These are phyloP conservation scores for Agonum fuliginosum DNA, from an alignment of 2,888 invertebrate species.

Conservation along the genomic window DNA sequence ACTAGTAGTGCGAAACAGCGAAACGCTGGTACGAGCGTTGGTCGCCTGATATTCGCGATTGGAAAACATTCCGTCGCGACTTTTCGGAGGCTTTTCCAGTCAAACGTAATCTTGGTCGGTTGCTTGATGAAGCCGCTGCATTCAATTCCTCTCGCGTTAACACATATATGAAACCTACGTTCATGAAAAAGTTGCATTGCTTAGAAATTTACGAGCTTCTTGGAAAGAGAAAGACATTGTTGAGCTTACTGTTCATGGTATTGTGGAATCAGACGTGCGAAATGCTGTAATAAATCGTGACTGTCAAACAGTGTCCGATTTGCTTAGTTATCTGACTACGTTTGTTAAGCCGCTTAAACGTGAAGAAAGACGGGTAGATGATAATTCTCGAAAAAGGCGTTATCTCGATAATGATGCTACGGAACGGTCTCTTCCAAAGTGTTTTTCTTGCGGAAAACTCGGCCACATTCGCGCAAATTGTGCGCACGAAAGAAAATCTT, in stretches of 20 bases:
- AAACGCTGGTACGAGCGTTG: constrained; percentile 14
- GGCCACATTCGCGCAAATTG: constrained; percentile 1
- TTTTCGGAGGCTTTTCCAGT: neutral
- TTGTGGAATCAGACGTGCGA: neutral
- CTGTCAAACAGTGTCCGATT: neutral
- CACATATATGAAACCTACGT: constrained; percentile 29
- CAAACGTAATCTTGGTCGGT: constrained; percentile 8
- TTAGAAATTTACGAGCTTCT: constrained; percentile 9
- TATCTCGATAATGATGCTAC: neutral
- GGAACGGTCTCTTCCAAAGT: neutral
- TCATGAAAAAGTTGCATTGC: constrained; percentile 14
- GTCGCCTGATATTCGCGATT: constrained; percentile 6
- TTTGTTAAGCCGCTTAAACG: neutral
- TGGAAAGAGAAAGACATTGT: constrained; percentile 25
- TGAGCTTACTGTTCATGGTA: neutral
- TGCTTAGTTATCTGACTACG: constrained; percentile 19
- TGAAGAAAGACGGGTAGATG: neutral
- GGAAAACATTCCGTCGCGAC: constrained; percentile 18
- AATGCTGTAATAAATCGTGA: constrained; percentile 21
- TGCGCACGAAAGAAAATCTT: neutral
- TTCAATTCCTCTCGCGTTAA: constrained; percentile 7
- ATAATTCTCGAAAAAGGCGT: neutral
- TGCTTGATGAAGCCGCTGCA: constrained; percentile 8
- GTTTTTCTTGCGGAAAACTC: neutral
- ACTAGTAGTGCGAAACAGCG: too few species aligned